These are phyloP conservation scores for Dinothrombium tinctorium DNA, from an alignment of 1,140 invertebrate genomes.

Conservation along the genomic window DNA sequence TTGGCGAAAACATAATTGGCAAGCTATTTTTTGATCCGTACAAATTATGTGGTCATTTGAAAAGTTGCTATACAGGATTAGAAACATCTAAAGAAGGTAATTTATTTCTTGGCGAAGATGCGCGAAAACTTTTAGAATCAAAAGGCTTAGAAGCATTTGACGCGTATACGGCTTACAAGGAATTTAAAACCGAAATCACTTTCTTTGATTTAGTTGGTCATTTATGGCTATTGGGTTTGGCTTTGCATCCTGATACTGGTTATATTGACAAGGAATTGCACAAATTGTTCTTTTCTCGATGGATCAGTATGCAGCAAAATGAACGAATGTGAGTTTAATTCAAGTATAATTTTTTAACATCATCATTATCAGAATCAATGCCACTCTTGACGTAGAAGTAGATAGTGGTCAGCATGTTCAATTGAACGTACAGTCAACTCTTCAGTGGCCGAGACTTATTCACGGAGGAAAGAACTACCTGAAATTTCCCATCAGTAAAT, in stretches of 20 bases:
- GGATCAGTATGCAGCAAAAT: slow-evolving; percentile 13
- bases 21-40: slow-evolving; percentile 40
- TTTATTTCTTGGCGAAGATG: too few species aligned
- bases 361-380: too few species aligned
- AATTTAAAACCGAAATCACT: slow-evolving; percentile 1
- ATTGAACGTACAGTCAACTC: too few species aligned
- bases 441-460: too few species aligned
- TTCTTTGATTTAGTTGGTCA: slow-evolving; percentile 23
- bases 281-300: slow-evolving; percentile 19
- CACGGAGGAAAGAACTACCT: too few species aligned
- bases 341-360: background rate
- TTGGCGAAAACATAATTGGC: slow-evolving; percentile 22
- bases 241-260: slow-evolving; percentile 32
- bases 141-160: slow-evolving; percentile 34
- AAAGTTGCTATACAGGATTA: too few species aligned
- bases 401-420: too few species aligned
- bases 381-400: too few species aligned
- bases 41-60: slow-evolving; percentile 37
- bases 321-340: slow-evolving; percentile 3
- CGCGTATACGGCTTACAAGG: too few species aligned
- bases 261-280: slow-evolving; percentile 35
- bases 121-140: slow-evolving; percentile 40
- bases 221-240: slow-evolving; percentile 44
- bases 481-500: too few species aligned
- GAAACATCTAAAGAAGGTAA: too few species aligned